Percentiles rank a stretch among this genome's conserved stretches.
These are phyloP conservation scores for Isurus oxyrinchus DNA, from an alignment of 2,113 vertebrate species.

Conservation along the genomic window DNA sequence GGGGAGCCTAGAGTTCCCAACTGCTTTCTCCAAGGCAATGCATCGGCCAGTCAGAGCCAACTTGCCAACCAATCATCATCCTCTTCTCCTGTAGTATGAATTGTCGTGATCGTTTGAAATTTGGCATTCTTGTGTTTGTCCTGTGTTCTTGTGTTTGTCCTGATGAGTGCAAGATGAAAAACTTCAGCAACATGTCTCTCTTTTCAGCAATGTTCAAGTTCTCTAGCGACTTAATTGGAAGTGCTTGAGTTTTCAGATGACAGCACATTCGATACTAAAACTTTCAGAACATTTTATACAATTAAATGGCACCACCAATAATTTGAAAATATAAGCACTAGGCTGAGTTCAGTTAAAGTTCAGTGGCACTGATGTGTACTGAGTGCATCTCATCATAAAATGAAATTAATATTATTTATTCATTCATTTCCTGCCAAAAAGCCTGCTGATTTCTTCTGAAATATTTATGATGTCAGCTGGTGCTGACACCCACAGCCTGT, in stretches of 20 bases:
- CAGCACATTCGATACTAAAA: not conserved
- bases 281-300: not conserved
- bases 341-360: not conserved
- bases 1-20: too few relatives aligned
- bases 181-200: not conserved
- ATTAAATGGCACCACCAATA: not conserved
- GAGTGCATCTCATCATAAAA: not conserved
- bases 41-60: too few relatives aligned
- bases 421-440: constrained; percentile 3
- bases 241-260: not conserved
- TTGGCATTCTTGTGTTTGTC: not conserved
- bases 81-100: too few relatives aligned
- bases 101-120: not conserved
- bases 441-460: not conserved
- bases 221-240: not conserved
- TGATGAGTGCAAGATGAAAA: not conserved
- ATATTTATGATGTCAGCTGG: constrained; percentile 24
- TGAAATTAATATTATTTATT: constrained; percentile 23
- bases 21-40: too few relatives aligned
- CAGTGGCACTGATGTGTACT: not conserved
- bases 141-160: not conserved
- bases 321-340: not conserved
- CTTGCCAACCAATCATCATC: too few relatives aligned
- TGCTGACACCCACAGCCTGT: not conserved
- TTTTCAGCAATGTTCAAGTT: not conserved